Conservation (phyloP, 2,113 vertebrate genomes). For the Rafetus swinhoei region DNA sequence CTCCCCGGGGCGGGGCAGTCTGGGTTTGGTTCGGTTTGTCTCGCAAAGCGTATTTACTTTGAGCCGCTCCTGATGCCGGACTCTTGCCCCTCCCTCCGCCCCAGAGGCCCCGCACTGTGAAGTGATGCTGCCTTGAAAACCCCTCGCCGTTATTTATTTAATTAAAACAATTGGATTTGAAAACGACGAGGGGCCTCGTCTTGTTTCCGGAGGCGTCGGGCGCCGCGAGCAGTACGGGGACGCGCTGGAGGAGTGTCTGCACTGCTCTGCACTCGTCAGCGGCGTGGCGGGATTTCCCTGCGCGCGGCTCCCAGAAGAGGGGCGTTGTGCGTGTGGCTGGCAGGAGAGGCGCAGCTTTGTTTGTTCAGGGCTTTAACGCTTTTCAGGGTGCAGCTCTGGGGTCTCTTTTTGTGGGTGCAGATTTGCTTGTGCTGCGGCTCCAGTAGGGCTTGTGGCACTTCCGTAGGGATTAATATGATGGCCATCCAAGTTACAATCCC, state of each 20-base stretch:
- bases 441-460: neutral
- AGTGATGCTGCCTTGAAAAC: constrained; percentile 80
- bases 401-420: neutral
- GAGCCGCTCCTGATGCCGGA: constrained; percentile 40
- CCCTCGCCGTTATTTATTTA: constrained; percentile 74
- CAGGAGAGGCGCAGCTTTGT: neutral
- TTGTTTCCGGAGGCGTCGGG: neutral
- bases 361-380: neutral
- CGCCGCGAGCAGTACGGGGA: no score
- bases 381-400: neutral
- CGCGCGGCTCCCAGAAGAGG: neutral
- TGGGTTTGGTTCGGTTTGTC: neutral
- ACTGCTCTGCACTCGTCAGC: no score
- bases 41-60: constrained; percentile 62
- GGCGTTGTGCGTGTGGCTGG: neutral
- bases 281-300: no score
- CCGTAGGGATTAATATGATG: neutral
- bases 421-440: neutral
- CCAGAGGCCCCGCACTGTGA: constrained; percentile 80
- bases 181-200: neutral
- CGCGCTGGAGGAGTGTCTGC: neutral
- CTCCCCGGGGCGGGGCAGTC: constrained; percentile 22
- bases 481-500: neutral
- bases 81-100: neutral
- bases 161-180: constrained; percentile 74